Conservation (phyloP, 2,888 invertebrate species). For the Shargacucullia verbasci region DNA sequence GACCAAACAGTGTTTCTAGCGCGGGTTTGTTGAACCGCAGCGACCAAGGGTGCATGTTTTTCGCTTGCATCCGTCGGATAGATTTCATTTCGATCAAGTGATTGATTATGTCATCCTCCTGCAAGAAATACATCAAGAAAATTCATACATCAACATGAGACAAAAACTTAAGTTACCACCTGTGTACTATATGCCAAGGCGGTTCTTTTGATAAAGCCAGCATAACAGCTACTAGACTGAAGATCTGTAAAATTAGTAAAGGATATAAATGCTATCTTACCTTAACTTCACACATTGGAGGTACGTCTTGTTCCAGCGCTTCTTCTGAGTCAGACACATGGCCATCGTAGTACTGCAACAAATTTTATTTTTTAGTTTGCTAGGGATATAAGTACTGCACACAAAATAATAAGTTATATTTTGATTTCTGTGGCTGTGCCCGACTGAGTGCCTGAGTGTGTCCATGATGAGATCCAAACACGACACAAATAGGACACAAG, state of each 20-base stretch:
- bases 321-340: slow-evolving; percentile 69
- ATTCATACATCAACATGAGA: no score
- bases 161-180: no score
- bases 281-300: slow-evolving; percentile 72
- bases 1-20: slow-evolving; percentile 95
- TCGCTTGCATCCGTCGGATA: slow-evolving; percentile 95
- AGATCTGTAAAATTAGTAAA: no score
- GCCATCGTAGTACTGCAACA: slow-evolving; percentile 80
- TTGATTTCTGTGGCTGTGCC: no score
- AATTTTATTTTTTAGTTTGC: background rate
- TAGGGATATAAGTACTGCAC: no score
- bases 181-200: no score
- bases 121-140: slow-evolving; percentile 38
- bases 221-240: no score
- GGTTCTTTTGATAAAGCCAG: no score
- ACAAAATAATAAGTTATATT: no score
- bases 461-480: no score
- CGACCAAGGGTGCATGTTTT: slow-evolving; percentile 96
- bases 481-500: no score
- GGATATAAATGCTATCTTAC: slow-evolving; percentile 38
- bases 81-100: slow-evolving; percentile 96
- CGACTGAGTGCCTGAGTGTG: no score
- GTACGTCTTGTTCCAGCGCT: slow-evolving; percentile 66
- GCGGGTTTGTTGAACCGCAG: slow-evolving; percentile 94
- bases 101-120: slow-evolving; percentile 94